These are phyloP conservation scores for Ctena decussata DNA, from an alignment of 2,888 invertebrate species.

Conservation along the genomic window DNA sequence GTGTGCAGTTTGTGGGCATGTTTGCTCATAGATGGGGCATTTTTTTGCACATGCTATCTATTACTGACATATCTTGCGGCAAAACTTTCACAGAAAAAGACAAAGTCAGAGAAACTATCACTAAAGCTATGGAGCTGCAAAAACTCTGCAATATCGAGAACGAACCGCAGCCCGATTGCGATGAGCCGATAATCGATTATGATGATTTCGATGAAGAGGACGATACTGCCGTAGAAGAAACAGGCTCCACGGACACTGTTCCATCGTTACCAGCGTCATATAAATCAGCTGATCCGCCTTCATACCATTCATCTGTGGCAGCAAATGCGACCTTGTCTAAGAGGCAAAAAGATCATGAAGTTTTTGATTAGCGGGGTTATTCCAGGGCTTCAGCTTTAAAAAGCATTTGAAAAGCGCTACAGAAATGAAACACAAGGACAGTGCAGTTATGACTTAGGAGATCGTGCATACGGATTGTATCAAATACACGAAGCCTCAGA, in stretches of 20 bases:
- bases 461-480: neutral
- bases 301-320: constrained; percentile 66
- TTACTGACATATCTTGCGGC: constrained; percentile 92
- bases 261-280: constrained; percentile 47
- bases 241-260: constrained; percentile 54
- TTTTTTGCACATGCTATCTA: constrained; percentile 97
- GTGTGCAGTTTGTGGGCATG: constrained; percentile 99
- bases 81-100: constrained; percentile 74
- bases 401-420: constrained; percentile 74
- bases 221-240: constrained; percentile 40
- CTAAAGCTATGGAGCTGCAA: constrained; percentile 75
- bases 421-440: constrained; percentile 61
- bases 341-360: constrained; percentile 44
- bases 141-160: constrained; percentile 78
- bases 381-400: constrained; percentile 71
- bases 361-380: constrained; percentile 68
- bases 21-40: constrained; percentile 99
- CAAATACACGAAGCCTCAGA: neutral
- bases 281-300: constrained; percentile 61
- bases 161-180: constrained; percentile 78
- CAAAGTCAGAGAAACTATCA: constrained; percentile 75
- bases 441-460: constrained; percentile 6
- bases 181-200: constrained; percentile 75
- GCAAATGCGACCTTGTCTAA: constrained; percentile 20
- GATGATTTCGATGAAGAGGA: constrained; percentile 66